Evolutionary conservation across 2,797 vertebrate genomes (phyloP).

Genomic region (Dallia pectoralis): DNA sequence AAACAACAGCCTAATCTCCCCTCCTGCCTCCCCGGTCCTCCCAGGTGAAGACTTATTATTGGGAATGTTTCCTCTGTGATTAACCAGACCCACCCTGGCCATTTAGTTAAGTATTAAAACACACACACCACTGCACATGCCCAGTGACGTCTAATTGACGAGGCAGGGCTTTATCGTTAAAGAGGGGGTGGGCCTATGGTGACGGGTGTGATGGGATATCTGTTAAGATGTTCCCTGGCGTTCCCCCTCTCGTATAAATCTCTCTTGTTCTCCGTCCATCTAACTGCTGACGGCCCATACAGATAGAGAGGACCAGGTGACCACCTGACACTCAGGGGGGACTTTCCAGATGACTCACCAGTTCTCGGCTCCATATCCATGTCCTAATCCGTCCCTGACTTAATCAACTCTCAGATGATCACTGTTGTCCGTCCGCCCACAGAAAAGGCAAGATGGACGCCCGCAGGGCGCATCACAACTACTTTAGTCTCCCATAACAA

Average conservation of each 20-base stretch:
- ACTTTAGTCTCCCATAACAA: slow-evolving; percentile 61
- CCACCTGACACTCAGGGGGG: slow-evolving; percentile 1
- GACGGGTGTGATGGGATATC: slow-evolving; percentile 14
- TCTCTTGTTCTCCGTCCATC: not conserved
- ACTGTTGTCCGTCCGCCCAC: not conserved
- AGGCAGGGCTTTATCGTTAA: slow-evolving; percentile 46
- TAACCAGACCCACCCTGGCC: slow-evolving; percentile 57
- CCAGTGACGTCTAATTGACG: slow-evolving; percentile 60
- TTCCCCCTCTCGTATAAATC: slow-evolving; percentile 24
- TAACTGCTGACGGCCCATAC: not conserved
- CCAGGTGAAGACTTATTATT: slow-evolving; percentile 70
- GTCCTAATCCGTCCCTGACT: slow-evolving; percentile 8
- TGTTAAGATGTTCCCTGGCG: slow-evolving; percentile 22
- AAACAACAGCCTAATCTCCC: slow-evolving; percentile 41
- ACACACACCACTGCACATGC: slow-evolving; percentile 10
- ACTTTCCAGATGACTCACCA: slow-evolving; percentile 13
- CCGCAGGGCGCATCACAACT: slow-evolving; percentile 34
- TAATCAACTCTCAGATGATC: slow-evolving; percentile 42
- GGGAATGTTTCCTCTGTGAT: slow-evolving; percentile 67
- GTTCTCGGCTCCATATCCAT: slow-evolving; percentile 22
- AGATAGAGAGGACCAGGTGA: slow-evolving; percentile 23
- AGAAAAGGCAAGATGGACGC: slow-evolving; percentile 31
- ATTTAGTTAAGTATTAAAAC: slow-evolving; percentile 40
- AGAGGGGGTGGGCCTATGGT: slow-evolving; percentile 27
- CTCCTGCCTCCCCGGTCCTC: slow-evolving; percentile 32